Conservation (phyloP, 2,113 vertebrate genomes). For the Tenebrosternarchus preto region DNA sequence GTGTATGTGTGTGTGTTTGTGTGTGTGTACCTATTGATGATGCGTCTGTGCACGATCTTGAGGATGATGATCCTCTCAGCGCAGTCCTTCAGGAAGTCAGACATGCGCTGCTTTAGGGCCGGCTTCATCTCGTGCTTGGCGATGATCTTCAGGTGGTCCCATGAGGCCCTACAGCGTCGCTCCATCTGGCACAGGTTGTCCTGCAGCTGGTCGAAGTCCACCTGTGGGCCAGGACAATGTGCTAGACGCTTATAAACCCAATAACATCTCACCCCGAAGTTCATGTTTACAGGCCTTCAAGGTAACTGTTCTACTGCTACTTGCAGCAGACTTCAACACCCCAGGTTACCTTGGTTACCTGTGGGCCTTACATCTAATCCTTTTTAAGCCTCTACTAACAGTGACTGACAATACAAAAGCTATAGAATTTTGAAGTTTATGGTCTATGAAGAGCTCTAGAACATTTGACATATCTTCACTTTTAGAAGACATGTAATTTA, state of each 20-base stretch:
- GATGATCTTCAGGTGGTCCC: conserved; percentile 98
- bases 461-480: not conserved
- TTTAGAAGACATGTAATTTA: no score
- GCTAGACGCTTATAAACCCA: not conserved
- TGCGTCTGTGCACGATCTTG: conserved; percentile 93
- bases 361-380: no score
- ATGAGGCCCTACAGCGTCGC: conserved; percentile 93
- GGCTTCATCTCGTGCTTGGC: conserved; percentile 96
- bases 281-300: not conserved
- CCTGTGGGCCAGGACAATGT: conserved; percentile 67
- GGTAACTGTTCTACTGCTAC: no score
- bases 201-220: conserved; percentile 97
- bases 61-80: conserved; percentile 96
- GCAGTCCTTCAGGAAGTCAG: conserved; percentile 95
- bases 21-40: conserved; percentile 96
- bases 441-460: not conserved
- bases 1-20: no score
- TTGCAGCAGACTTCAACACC: no score
- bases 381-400: no score
- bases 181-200: conserved; percentile 96
- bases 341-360: no score
- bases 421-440: no score
- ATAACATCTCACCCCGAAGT: not conserved
- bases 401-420: no score
- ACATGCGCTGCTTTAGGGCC: conserved; percentile 92